phyloP scores from a whole-genome alignment of 53 echinoderm and acorn worm species.

The Hippasteria phrygiana region DNA sequence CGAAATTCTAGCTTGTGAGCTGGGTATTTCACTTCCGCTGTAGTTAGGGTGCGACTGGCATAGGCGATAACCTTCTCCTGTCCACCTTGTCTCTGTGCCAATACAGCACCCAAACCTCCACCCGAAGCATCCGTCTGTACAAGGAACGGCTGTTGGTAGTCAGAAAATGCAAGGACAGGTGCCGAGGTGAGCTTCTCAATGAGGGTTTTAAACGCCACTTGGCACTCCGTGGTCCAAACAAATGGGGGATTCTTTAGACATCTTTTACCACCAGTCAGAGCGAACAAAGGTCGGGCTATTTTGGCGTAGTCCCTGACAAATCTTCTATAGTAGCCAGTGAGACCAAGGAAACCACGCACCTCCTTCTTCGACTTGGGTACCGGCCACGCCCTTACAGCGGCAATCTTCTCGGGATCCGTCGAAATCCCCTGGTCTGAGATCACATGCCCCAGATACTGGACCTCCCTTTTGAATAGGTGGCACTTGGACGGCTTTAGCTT shows the following conservation, averaged over 20 bases:
- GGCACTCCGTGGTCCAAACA: slow-evolving; percentile 49
- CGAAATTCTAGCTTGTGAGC: slow-evolving; percentile 68
- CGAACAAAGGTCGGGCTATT: slow-evolving; percentile 39
- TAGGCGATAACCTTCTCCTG: slow-evolving; percentile 20
- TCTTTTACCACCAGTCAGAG: slow-evolving; percentile 33
- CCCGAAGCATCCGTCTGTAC: slow-evolving; percentile 51
- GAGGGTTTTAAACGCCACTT: slow-evolving; percentile 14
- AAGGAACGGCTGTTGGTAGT: slow-evolving; percentile 39
- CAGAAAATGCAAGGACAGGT: slow-evolving; percentile 55
- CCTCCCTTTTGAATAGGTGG: slow-evolving; percentile 37
- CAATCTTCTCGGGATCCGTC: slow-evolving; percentile 60
- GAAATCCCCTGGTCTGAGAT: slow-evolving; percentile 39
- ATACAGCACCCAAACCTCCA: slow-evolving; percentile 18
- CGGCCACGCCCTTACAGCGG: slow-evolving; percentile 57
- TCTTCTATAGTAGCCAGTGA: slow-evolving; percentile 58
- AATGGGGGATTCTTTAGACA: neutral
- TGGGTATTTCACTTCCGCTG: slow-evolving; percentile 19
- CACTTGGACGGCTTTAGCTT: slow-evolving; percentile 65
- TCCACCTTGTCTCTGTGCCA: slow-evolving; percentile 33
- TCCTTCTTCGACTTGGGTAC: slow-evolving; percentile 20
- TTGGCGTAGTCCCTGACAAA: slow-evolving; percentile 51
- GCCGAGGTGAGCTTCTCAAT: slow-evolving; percentile 30
- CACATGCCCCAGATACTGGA: slow-evolving; percentile 59
- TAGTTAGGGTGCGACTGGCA: slow-evolving; percentile 17
- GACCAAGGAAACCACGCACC: slow-evolving; percentile 56